Percentiles rank a stretch among this genome's conserved stretches.
These are phyloP conservation scores for Lutraria lutraria DNA, from an alignment of 2,888 invertebrate species.

Conservation along the genomic window DNA sequence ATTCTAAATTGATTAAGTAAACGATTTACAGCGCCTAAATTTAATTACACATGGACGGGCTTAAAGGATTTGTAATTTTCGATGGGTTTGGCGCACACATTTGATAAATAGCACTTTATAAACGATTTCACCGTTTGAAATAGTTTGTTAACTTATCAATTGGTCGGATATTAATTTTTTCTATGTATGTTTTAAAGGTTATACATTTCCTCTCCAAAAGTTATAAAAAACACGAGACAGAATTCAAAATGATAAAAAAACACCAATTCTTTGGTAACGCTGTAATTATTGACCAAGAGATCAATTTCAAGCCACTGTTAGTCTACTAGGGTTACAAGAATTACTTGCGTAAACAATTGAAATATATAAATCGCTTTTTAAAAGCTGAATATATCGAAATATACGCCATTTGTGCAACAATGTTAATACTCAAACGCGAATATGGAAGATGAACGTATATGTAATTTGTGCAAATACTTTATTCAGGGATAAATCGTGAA, in stretches of 20 bases:
- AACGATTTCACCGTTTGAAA: neutral
- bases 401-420: no score
- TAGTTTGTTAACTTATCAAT: neutral
- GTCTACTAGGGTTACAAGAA: no score
- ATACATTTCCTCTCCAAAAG: conserved; percentile 1
- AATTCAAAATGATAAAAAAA: neutral
- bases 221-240: neutral
- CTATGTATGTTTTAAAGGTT: neutral
- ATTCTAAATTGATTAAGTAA: neutral
- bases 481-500: no score
- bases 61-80: conserved; percentile 6
- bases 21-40: neutral
- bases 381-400: no score
- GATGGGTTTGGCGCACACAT: neutral
- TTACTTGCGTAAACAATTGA: no score
- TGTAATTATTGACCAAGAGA: neutral
- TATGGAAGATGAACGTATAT: no score
- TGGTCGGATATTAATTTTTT: conserved; percentile 5
- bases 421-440: no score
- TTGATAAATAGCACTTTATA: neutral
- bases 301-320: neutral
- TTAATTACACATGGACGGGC: neutral
- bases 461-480: no score
- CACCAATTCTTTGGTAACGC: neutral
- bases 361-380: no score